phyloP scores from a whole-genome alignment of 2,113 vertebrate genomes.

The Bubalus kerabau region DNA sequence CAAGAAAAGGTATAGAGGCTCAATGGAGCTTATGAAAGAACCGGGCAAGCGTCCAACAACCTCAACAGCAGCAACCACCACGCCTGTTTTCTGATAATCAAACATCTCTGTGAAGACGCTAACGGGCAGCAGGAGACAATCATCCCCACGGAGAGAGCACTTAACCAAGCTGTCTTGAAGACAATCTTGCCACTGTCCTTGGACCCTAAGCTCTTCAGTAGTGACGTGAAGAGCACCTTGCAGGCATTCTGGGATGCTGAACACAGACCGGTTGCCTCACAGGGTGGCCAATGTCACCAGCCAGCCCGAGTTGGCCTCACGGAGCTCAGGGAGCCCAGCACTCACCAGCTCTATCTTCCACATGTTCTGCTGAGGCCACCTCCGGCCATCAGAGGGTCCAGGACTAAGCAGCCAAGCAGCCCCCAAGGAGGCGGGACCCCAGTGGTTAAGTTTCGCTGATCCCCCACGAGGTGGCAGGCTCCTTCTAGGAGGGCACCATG shows the following conservation, averaged over 20 bases:
- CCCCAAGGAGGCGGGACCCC: not conserved
- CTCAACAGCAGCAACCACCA: slow-evolving; percentile 89
- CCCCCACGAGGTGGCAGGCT: not conserved
- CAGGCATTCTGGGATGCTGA: slow-evolving; percentile 96
- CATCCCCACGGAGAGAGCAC: slow-evolving; percentile 95
- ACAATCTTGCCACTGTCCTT: slow-evolving; percentile 79
- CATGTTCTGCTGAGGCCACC: not conserved
- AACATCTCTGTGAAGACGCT: slow-evolving; percentile 93
- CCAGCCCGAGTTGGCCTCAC: slow-evolving; percentile 96
- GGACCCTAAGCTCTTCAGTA: slow-evolving; percentile 85
- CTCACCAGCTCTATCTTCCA: slow-evolving; percentile 44
- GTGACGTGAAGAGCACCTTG: slow-evolving; percentile 88
- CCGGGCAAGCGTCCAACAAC: slow-evolving; percentile 89
- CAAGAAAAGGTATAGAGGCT: slow-evolving; percentile 95
- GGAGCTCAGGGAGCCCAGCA: slow-evolving; percentile 70
- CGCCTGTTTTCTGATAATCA: slow-evolving; percentile 90
- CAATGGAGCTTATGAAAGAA: slow-evolving; percentile 93
- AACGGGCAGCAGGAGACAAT: slow-evolving; percentile 97
- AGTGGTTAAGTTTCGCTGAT: not conserved
- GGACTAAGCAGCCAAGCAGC: slow-evolving; percentile 73
- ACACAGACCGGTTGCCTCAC: slow-evolving; percentile 97
- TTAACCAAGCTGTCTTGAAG: slow-evolving; percentile 93
- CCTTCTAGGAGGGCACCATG: slow-evolving; percentile 21
- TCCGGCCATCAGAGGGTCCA: slow-evolving; percentile 23
- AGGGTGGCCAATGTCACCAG: slow-evolving; percentile 94